A percentile compares a stretch with the other conserved stretches of the same genome.
These are phyloP conservation scores for Coryphaenoides rupestris DNA, from an alignment of 2,113 vertebrate species.

Conservation along the genomic window DNA sequence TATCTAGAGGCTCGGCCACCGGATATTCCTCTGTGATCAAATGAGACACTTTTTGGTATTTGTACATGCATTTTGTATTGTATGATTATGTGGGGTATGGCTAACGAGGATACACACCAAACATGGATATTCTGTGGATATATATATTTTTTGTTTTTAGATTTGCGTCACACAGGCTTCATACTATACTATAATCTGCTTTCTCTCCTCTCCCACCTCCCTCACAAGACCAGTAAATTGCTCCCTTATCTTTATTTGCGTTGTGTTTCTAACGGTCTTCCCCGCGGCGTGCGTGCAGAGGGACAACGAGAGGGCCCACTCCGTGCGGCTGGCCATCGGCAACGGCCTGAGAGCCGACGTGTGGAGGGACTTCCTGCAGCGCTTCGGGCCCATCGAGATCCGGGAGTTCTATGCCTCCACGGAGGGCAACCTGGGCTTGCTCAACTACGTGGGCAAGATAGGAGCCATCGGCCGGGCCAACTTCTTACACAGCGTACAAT, in stretches of 20 bases:
- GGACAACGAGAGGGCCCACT: conserved; percentile 78
- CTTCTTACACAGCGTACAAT: conserved; percentile 74
- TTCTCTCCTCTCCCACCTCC: too few species aligned
- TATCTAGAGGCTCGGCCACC: conserved; percentile 44
- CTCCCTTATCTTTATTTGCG: too few species aligned
- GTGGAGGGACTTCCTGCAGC: conserved; percentile 81
- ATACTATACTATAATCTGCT: too few species aligned
- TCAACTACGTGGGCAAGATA: conserved; percentile 82
- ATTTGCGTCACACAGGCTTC: too few species aligned
- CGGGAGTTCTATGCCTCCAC: conserved; percentile 86
- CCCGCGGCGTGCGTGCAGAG: conserved; percentile 62
- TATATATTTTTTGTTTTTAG: too few species aligned
- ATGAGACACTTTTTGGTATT: too few species aligned
- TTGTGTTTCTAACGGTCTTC: conserved; percentile 2
- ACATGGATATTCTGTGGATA: too few species aligned
- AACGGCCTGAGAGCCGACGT: conserved; percentile 83
- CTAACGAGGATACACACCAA: too few species aligned
- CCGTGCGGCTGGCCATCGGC: conserved; percentile 78
- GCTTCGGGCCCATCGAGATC: conserved; percentile 79
- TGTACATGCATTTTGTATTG: too few species aligned
- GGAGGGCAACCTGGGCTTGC: conserved; percentile 83
- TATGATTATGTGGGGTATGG: too few species aligned
- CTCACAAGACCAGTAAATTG: too few species aligned
- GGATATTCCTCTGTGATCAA: conserved; percentile 7
- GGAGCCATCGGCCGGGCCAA: conserved; percentile 80